These are phyloP conservation scores for Heliconius himera DNA, from an alignment of 1,140 invertebrate species.

Conservation along the genomic window DNA sequence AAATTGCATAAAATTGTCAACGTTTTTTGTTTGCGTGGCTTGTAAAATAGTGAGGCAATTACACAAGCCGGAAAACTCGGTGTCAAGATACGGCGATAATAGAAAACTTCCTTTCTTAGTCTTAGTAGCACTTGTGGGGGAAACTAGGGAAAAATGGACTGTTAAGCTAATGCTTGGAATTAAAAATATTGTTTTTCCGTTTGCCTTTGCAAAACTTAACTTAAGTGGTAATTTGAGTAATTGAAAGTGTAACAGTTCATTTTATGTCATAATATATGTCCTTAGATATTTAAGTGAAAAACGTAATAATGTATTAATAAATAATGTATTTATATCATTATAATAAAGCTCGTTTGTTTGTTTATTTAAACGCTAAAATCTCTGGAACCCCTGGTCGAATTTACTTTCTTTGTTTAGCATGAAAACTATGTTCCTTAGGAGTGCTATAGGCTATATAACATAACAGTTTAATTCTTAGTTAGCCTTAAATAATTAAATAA, in stretches of 20 bases:
- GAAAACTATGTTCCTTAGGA: too few relatives aligned
- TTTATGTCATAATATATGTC: too few relatives aligned
- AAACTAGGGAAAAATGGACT: conserved; percentile 4
- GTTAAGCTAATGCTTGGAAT: neutral
- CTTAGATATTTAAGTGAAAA: too few relatives aligned
- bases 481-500: too few relatives aligned
- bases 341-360: too few relatives aligned
- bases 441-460: too few relatives aligned
- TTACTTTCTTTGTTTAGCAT: too few relatives aligned
- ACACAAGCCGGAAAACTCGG: neutral
- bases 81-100: conserved; percentile 10
- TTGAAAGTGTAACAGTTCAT: neutral
- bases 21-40: conserved; percentile 2
- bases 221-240: neutral
- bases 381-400: too few relatives aligned
- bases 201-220: neutral
- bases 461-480: too few relatives aligned
- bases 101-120: conserved; percentile 12
- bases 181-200: neutral
- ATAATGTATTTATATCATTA: too few relatives aligned
- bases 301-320: too few relatives aligned
- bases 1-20: conserved; percentile 9
- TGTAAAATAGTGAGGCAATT: conserved; percentile 9
- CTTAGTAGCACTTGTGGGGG: neutral
- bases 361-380: too few relatives aligned